phyloP scores from a whole-genome alignment of 2,113 vertebrate species.

The Hippocampus comes region DNA sequence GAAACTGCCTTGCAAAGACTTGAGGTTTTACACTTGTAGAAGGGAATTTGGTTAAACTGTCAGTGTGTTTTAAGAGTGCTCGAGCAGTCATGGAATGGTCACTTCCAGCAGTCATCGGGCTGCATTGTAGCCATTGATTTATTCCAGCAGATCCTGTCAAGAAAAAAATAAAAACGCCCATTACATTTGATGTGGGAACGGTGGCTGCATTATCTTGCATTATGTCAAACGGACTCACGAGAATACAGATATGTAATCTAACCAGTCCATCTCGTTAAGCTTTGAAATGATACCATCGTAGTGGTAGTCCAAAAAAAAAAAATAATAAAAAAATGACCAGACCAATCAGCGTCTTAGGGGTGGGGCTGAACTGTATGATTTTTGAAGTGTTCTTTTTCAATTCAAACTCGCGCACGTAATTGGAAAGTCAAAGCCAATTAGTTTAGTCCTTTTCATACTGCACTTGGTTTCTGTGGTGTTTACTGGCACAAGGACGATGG shows the following conservation, averaged over 20 bases:
- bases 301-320: not conserved
- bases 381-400: not conserved
- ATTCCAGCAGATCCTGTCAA: constrained; percentile 67
- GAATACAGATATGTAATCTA: constrained; percentile 3
- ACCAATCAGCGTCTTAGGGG: not conserved
- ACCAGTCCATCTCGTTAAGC: not conserved
- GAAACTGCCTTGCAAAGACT: not conserved
- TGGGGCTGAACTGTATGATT: not conserved
- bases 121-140: constrained; percentile 31
- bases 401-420: not conserved
- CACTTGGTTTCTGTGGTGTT: not conserved
- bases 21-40: not conserved
- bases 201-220: not conserved
- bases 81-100: not conserved
- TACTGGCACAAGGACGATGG: not conserved
- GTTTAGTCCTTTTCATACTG: not conserved
- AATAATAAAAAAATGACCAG: not conserved
- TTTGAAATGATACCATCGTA: not conserved
- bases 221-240: not conserved
- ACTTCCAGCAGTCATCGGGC: constrained; percentile 10
- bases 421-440: not conserved
- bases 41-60: not conserved
- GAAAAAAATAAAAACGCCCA: constrained; percentile 13
- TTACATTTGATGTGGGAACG: constrained; percentile 28
- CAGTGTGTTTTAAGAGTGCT: not conserved